Evolutionary conservation across 2,113 vertebrate species (phyloP).

Genomic region (Labrus mixtus): DNA sequence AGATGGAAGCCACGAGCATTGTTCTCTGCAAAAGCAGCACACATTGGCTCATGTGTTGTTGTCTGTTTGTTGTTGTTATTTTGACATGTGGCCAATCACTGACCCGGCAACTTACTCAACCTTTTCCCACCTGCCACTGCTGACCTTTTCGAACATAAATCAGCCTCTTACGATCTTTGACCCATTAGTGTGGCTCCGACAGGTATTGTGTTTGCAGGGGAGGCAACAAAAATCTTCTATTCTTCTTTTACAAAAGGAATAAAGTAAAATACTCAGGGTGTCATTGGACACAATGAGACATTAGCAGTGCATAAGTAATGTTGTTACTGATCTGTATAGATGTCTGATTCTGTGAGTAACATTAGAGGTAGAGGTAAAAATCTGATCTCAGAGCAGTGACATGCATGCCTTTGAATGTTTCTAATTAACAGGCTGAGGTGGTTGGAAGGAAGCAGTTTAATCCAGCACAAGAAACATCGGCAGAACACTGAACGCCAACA

Average conservation of each 20-base stretch:
- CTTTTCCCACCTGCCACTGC: neutral
- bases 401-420: conserved; percentile 1
- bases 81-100: conserved; percentile 30
- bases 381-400: neutral
- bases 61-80: conserved; percentile 26
- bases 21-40: conserved; percentile 32
- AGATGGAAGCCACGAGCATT: conserved; percentile 40
- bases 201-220: neutral
- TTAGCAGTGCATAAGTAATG: too few relatives aligned
- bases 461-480: neutral
- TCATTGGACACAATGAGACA: too few relatives aligned
- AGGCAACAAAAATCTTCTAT: too few relatives aligned
- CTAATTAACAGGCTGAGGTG: conserved; percentile 2
- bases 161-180: conserved; percentile 15
- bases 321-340: neutral
- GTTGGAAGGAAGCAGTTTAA: neutral
- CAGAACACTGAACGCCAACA: neutral
- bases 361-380: conserved; percentile 2
- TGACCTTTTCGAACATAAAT: conserved; percentile 23
- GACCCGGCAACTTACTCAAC: conserved; percentile 22
- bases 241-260: too few relatives aligned
- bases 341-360: neutral
- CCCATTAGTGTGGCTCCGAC: neutral
- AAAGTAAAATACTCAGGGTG: too few relatives aligned
- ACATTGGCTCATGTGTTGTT: conserved; percentile 19